A percentile compares a stretch with the other conserved stretches of the same genome.
These are phyloP conservation scores for Sphyrna mokarran DNA, from an alignment of 2,113 vertebrate genomes.

Conservation along the genomic window DNA sequence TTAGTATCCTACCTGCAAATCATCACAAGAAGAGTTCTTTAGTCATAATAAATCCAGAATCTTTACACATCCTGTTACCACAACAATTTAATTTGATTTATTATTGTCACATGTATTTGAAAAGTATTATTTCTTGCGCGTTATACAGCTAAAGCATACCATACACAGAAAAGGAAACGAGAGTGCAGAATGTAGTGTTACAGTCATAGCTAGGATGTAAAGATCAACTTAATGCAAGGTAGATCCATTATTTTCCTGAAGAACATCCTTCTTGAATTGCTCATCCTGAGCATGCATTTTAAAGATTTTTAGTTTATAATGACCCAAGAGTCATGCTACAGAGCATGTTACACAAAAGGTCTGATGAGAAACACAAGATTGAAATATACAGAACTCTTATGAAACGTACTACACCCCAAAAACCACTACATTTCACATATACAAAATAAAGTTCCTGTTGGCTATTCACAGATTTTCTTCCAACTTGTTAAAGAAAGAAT, in stretches of 20 bases:
- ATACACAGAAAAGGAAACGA: no score
- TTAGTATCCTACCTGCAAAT: not conserved
- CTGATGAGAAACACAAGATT: not conserved
- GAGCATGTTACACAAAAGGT: not conserved
- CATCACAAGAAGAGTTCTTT: not conserved
- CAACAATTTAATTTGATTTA: not conserved
- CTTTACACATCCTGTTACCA: not conserved
- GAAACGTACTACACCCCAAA: not conserved
- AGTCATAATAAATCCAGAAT: not conserved
- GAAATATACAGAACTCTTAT: not conserved
- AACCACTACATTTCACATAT: not conserved
- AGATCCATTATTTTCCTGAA: not conserved
- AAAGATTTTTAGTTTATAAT: not conserved
- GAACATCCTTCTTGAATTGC: no score
- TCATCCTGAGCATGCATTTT: not conserved
- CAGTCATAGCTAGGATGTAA: no score
- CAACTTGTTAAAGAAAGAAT: not conserved
- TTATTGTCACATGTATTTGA: no score
- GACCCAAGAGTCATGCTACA: not conserved
- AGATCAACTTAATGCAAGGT: no score
- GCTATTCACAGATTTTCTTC: not conserved
- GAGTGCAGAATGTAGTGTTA: no score
- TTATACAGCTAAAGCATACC: no score
- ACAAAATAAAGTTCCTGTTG: not conserved
- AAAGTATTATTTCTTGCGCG: no score